A percentile compares a stretch with the other conserved stretches of the same genome.
These are phyloP conservation scores for Pristis pectinata DNA, from an alignment of 2,797 vertebrate genomes.

Conservation along the genomic window DNA sequence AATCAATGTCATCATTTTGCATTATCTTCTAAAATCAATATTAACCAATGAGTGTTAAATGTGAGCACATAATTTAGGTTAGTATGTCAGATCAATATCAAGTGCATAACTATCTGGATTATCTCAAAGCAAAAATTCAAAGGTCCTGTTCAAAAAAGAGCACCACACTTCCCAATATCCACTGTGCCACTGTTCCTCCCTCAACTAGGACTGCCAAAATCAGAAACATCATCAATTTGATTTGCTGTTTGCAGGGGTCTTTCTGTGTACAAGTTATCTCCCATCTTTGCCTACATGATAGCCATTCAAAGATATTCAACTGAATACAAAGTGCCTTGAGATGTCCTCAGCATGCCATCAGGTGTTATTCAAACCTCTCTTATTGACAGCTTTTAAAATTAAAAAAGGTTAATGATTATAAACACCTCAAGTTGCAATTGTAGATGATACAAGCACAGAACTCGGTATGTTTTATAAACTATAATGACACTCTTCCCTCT, in stretches of 20 bases:
- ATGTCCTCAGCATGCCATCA: not conserved
- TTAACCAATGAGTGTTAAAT: not conserved
- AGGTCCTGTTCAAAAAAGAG: not conserved
- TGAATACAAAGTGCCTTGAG: not conserved
- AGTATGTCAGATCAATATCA: not conserved
- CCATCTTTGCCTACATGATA: not conserved
- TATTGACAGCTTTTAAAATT: not conserved
- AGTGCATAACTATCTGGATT: not conserved
- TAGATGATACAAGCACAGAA: not conserved
- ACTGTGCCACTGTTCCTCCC: not conserved
- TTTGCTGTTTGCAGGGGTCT: not conserved
- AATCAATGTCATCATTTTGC: not conserved
- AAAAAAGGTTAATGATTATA: too few relatives aligned
- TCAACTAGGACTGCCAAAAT: not conserved
- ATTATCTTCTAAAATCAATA: not conserved
- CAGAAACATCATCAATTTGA: not conserved
- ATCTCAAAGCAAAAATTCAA: not conserved
- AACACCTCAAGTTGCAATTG: too few relatives aligned
- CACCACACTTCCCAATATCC: not conserved
- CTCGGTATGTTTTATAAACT: not conserved
- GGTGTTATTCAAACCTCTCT: not conserved
- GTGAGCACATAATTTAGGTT: not conserved
- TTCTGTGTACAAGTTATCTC: not conserved
- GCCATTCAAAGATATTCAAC: not conserved
- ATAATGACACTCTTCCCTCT: not conserved